phyloP scores from a whole-genome alignment of 2,113 vertebrate genomes.

The Pelobates fuscus region DNA sequence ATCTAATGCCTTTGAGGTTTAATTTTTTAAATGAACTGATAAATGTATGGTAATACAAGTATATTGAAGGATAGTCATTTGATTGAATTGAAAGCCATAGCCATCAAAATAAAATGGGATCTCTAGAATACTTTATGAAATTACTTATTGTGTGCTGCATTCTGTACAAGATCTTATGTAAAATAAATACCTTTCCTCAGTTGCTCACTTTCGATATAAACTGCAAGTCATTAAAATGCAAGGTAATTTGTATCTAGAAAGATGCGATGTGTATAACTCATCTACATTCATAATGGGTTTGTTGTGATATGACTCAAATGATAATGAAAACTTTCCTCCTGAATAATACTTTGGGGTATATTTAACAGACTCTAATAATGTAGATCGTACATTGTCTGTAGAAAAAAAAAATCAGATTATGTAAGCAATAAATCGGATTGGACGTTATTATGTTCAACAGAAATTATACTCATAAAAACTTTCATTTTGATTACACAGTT shows the following conservation, averaged over 20 bases:
- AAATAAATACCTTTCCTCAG: conserved; percentile 60
- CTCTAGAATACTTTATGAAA: not conserved
- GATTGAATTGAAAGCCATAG: not conserved
- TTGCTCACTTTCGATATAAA: conserved; percentile 63
- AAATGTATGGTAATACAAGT: not conserved
- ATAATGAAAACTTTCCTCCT: not conserved
- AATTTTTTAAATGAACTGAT: too few relatives aligned
- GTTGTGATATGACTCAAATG: not conserved
- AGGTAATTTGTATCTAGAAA: conserved; percentile 61
- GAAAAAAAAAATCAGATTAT: not conserved
- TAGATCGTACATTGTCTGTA: not conserved
- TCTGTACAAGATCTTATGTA: conserved; percentile 56
- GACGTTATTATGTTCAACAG: too few relatives aligned
- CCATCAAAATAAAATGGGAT: not conserved
- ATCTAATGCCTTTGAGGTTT: too few relatives aligned
- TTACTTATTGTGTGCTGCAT: not conserved
- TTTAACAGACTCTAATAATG: not conserved
- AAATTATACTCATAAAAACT: too few relatives aligned
- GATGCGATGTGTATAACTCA: conserved; percentile 60
- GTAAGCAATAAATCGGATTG: too few relatives aligned
- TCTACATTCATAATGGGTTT: conserved; percentile 50
- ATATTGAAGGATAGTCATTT: not conserved
- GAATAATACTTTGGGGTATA: not conserved
- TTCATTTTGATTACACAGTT: too few relatives aligned
- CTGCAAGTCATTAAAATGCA: conserved; percentile 56